phyloP scores from a whole-genome alignment of 2,888 invertebrate genomes.

The Oligia strigilis region DNA sequence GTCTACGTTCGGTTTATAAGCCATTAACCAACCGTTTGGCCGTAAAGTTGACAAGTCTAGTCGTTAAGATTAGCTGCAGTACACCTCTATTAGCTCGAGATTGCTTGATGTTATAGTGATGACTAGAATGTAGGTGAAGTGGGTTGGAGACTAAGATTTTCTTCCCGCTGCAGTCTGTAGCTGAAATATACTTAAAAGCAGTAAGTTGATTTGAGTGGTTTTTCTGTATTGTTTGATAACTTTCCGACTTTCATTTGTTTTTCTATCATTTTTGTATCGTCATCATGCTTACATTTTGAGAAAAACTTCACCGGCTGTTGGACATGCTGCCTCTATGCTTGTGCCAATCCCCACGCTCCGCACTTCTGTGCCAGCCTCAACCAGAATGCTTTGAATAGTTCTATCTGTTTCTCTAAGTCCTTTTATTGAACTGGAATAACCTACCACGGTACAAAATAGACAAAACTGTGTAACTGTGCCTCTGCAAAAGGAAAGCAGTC shows the following conservation, averaged over 20 bases:
- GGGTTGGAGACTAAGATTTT: background rate
- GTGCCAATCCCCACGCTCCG: background rate
- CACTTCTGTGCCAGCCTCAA: background rate
- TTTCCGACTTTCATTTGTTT: background rate
- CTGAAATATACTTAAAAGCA: background rate
- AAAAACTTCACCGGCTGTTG: too few relatives aligned
- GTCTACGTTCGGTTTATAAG: slow-evolving; percentile 71
- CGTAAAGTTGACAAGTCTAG: slow-evolving; percentile 81
- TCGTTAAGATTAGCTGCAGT: slow-evolving; percentile 77
- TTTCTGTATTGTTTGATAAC: background rate
- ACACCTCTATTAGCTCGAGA: slow-evolving; percentile 56
- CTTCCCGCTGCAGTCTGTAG: background rate
- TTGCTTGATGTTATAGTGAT: slow-evolving; percentile 43
- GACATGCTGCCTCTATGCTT: background rate
- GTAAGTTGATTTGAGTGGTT: background rate
- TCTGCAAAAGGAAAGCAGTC: background rate
- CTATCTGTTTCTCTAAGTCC: background rate
- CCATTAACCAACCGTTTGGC: slow-evolving; percentile 81
- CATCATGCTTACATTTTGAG: too few relatives aligned
- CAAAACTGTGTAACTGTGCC: background rate
- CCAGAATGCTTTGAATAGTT: background rate
- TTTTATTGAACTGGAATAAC: background rate
- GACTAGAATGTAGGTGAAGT: slow-evolving; percentile 18
- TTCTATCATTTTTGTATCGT: too few relatives aligned
- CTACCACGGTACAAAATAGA: background rate